Percentiles rank a stretch among this genome's conserved stretches.
Evolutionary conservation across 2,797 vertebrate genomes (phyloP).

Genomic region (Lepidocolaptes lacrymiger): DNA sequence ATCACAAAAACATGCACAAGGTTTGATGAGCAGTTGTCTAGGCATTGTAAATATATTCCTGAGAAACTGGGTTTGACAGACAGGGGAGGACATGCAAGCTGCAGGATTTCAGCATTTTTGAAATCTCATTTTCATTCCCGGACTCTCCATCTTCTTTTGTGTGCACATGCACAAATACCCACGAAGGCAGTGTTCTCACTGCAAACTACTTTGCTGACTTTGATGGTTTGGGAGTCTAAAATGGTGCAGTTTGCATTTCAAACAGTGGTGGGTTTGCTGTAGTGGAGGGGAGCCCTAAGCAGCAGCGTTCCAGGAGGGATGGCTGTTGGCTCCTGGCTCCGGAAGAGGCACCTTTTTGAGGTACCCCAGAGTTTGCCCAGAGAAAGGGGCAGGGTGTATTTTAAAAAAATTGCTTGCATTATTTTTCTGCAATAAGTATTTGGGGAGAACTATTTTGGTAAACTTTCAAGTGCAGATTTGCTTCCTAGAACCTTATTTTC

Average conservation of each 20-base stretch:
- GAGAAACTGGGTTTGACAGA: slow-evolving; percentile 50
- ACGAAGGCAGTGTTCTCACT: neutral
- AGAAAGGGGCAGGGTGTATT: neutral
- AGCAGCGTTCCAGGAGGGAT: neutral
- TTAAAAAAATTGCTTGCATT: neutral
- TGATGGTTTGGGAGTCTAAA: neutral
- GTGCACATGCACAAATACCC: neutral
- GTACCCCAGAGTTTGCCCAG: neutral
- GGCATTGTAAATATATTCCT: slow-evolving; percentile 62
- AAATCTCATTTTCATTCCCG: slow-evolving; percentile 66
- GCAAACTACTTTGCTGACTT: neutral
- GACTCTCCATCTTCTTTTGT: slow-evolving; percentile 21
- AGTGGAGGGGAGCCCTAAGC: neutral
- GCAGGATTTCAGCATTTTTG: slow-evolving; percentile 52
- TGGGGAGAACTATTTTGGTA: neutral
- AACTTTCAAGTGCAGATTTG: neutral
- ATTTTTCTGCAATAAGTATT: neutral
- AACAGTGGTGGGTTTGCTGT: neutral
- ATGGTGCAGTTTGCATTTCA: neutral
- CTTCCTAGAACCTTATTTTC: neutral
- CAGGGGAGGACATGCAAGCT: slow-evolving; percentile 51
- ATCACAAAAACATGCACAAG: neutral
- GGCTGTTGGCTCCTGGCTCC: neutral
- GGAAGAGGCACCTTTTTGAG: neutral
- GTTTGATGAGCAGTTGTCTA: slow-evolving; percentile 64